These are phyloP conservation scores for Edolisoma coerulescens DNA, from an alignment of 2,113 vertebrate genomes.

Conservation along the genomic window DNA sequence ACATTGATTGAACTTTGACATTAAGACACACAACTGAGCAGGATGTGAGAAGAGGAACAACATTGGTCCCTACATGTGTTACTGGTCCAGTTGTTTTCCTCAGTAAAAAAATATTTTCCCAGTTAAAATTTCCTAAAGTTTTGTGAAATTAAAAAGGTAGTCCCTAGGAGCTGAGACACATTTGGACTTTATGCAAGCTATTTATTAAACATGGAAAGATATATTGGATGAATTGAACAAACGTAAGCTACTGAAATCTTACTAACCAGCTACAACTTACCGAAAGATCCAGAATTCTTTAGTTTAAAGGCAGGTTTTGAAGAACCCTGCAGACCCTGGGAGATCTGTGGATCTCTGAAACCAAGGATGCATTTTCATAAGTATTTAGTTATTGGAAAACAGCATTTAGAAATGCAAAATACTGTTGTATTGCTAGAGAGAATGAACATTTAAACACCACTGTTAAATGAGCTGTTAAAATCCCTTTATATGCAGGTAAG, in stretches of 20 bases:
- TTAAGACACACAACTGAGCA: not conserved
- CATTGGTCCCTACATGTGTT: not conserved
- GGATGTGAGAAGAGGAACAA: not conserved
- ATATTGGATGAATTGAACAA: not conserved
- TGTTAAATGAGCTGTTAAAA: not conserved
- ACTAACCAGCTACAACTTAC: not conserved
- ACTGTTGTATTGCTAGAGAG: not conserved
- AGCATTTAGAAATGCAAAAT: not conserved
- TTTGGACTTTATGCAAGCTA: not conserved
- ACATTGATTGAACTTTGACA: not conserved
- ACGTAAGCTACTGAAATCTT: not conserved
- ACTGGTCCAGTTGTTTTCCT: not conserved
- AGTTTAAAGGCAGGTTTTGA: not conserved
- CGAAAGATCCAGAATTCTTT: not conserved
- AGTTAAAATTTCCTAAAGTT: not conserved
- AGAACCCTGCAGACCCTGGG: not conserved
- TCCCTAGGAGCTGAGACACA: not conserved
- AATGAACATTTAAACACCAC: not conserved
- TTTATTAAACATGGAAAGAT: not conserved
- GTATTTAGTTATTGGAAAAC: not conserved
- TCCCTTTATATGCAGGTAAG: not conserved
- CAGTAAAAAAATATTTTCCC: not conserved
- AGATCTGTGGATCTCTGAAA: not conserved
- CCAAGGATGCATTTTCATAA: not conserved
- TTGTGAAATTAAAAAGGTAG: not conserved